Conservation (phyloP, 2,797 vertebrate species). For the Delichon dasypus region DNA sequence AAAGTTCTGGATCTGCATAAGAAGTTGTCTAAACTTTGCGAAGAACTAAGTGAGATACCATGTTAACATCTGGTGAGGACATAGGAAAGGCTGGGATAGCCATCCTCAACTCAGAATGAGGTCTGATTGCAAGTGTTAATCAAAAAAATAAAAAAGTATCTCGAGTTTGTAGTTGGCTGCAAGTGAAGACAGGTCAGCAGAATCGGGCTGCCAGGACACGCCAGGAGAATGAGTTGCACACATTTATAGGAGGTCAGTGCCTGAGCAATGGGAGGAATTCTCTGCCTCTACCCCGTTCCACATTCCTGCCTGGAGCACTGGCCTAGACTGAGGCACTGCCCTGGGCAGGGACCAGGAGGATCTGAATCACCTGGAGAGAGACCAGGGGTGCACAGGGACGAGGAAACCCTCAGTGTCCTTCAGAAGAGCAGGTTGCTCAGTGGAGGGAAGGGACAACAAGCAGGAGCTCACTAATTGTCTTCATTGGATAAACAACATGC, state of each 20-base stretch:
- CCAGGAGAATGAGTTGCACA: background rate
- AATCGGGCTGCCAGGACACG: background rate
- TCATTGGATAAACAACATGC: background rate
- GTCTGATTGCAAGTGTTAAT: too few species aligned
- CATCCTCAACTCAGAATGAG: background rate
- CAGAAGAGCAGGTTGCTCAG: background rate
- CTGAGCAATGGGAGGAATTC: background rate
- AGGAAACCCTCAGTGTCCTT: background rate
- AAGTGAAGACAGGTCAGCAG: background rate
- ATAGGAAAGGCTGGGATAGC: background rate
- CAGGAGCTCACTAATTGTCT: background rate
- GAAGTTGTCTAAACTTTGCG: background rate
- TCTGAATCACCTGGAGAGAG: background rate
- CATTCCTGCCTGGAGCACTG: accelerated
- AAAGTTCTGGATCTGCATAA: background rate
- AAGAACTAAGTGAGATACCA: background rate
- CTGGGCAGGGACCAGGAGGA: background rate
- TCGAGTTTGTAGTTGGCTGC: background rate
- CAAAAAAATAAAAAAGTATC: background rate
- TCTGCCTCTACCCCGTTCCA: background rate
- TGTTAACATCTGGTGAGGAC: background rate
- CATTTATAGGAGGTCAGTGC: accelerated
- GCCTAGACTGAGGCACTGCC: background rate
- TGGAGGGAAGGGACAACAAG: background rate
- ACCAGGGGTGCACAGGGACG: background rate